phyloP scores from a whole-genome alignment of 2,888 invertebrate species.

The Bombylius discolor region DNA sequence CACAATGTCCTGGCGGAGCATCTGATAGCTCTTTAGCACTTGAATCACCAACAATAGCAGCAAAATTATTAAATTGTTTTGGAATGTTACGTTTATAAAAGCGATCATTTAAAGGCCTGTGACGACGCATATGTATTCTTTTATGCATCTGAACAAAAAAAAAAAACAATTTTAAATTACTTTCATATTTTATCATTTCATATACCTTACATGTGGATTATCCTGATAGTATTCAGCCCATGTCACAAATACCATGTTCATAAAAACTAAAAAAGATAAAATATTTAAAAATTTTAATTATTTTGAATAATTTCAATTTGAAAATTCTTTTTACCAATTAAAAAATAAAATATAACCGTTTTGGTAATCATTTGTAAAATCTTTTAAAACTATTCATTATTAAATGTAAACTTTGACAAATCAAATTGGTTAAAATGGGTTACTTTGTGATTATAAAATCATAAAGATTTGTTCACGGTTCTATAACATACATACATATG shows the following conservation, averaged over 20 bases:
- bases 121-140: slow-evolving; percentile 1
- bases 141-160: not conserved
- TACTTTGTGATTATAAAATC: too few species aligned
- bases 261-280: not conserved
- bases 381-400: too few species aligned
- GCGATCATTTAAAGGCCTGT: not conserved
- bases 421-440: too few species aligned
- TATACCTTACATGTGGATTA: not conserved
- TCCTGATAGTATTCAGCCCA: not conserved
- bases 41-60: not conserved
- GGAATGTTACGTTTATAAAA: slow-evolving; percentile 11
- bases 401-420: too few species aligned
- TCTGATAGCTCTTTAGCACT: slow-evolving; percentile 2
- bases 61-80: slow-evolving; percentile 1
- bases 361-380: too few species aligned
- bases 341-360: too few species aligned
- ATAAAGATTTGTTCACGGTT: too few species aligned
- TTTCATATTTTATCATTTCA: not conserved
- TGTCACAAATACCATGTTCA: not conserved
- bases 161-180: not conserved
- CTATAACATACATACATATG: too few species aligned
- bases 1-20: not conserved
- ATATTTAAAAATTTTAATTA: too few species aligned
- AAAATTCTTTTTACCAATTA: too few species aligned
- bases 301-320: too few species aligned